phyloP scores from a whole-genome alignment of 2,113 vertebrate genomes.

The Recurvirostra avosetta region DNA sequence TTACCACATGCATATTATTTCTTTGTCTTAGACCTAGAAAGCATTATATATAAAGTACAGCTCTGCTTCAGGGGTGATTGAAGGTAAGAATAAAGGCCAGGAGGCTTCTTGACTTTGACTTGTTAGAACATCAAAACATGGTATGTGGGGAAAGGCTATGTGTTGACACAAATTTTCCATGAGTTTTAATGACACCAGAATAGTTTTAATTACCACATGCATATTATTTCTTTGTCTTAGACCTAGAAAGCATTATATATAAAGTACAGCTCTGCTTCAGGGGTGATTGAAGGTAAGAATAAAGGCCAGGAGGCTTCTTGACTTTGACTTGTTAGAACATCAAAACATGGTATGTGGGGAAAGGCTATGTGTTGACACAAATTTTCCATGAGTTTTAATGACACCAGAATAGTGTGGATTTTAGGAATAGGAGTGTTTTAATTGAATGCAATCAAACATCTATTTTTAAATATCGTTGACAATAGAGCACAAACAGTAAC shows the following conservation, averaged over 20 bases:
- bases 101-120: too few species aligned
- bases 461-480: neutral
- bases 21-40: too few species aligned
- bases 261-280: neutral
- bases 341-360: neutral
- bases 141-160: too few species aligned
- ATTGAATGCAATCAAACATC: neutral
- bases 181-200: too few species aligned
- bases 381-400: neutral
- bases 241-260: neutral
- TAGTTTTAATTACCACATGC: neutral
- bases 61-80: too few species aligned
- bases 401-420: neutral
- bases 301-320: neutral
- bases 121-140: too few species aligned
- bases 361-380: neutral
- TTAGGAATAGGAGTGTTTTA: neutral
- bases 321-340: neutral
- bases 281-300: neutral
- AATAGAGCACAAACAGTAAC: neutral
- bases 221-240: neutral
- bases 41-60: too few species aligned
- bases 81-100: too few species aligned
- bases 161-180: too few species aligned
- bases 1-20: too few species aligned